phyloP scores from a whole-genome alignment of 1,140 invertebrate genomes.

The Coenobita brevimanus region DNA sequence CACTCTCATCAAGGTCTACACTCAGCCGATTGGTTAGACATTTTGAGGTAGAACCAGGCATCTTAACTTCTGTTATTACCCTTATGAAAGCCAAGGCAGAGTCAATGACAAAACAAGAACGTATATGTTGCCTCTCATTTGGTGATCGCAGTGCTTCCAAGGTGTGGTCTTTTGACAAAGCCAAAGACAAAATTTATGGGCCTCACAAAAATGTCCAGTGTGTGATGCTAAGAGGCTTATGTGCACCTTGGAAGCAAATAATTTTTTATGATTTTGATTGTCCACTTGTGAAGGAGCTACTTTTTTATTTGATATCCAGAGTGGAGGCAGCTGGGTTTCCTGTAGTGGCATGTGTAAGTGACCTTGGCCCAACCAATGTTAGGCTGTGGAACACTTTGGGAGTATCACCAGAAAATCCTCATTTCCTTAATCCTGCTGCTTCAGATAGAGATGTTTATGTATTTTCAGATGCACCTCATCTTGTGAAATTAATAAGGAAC shows the following conservation, averaged over 20 bases:
- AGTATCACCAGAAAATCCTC: no score
- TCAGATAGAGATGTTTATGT: not conserved
- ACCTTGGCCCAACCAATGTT: not conserved
- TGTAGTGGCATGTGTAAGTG: no score
- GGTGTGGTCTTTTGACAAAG: conserved; percentile 5
- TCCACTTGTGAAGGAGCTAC: not conserved
- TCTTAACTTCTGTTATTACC: not conserved
- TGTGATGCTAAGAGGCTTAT: not conserved
- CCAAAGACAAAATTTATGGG: not conserved
- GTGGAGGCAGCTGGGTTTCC: not conserved
- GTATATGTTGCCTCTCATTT: not conserved
- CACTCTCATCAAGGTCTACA: not conserved
- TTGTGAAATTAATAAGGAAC: no score
- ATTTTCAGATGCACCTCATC: no score
- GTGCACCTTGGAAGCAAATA: no score
- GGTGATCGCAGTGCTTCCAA: not conserved
- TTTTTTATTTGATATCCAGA: not conserved
- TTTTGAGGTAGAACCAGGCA: conserved; percentile 4
- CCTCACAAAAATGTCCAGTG: not conserved
- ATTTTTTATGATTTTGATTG: conserved; percentile 12
- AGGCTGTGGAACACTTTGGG: not conserved
- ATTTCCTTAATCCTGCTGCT: not conserved
- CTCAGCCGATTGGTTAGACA: not conserved
- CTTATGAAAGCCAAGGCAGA: not conserved
- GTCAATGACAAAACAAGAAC: conserved; percentile 5